phyloP scores from a whole-genome alignment of 2,797 vertebrate genomes.

The Phoebastria nigripes region DNA sequence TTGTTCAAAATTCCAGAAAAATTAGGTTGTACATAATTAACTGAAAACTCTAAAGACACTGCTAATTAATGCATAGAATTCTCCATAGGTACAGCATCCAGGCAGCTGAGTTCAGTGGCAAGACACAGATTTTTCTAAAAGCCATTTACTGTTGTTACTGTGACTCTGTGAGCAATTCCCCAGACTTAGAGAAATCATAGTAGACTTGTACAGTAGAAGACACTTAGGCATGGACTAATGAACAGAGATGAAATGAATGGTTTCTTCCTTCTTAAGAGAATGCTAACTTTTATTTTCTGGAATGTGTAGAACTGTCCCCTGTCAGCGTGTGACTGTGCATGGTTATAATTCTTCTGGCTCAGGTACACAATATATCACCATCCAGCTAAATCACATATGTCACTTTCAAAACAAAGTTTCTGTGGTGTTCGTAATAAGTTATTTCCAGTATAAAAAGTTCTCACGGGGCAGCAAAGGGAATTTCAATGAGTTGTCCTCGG shows the following conservation, averaged over 20 bases:
- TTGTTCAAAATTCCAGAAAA: neutral
- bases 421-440: neutral
- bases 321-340: neutral
- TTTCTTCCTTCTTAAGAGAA: neutral
- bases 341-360: neutral
- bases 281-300: neutral
- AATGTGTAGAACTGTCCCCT: neutral
- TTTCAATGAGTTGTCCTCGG: neutral
- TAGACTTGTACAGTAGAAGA: neutral
- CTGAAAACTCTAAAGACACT: neutral
- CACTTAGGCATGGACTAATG: neutral
- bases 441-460: neutral
- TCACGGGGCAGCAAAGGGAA: neutral
- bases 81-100: slow-evolving; percentile 1
- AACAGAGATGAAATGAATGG: neutral
- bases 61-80: slow-evolving; percentile 38
- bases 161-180: neutral
- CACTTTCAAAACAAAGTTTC: neutral
- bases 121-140: neutral
- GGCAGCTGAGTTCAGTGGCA: neutral
- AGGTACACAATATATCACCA: neutral
- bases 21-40: slow-evolving; percentile 34
- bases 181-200: neutral
- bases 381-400: neutral
- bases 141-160: neutral